Conservation (phyloP, 2,113 vertebrate species). For the Muntiacus muntjak region DNA sequence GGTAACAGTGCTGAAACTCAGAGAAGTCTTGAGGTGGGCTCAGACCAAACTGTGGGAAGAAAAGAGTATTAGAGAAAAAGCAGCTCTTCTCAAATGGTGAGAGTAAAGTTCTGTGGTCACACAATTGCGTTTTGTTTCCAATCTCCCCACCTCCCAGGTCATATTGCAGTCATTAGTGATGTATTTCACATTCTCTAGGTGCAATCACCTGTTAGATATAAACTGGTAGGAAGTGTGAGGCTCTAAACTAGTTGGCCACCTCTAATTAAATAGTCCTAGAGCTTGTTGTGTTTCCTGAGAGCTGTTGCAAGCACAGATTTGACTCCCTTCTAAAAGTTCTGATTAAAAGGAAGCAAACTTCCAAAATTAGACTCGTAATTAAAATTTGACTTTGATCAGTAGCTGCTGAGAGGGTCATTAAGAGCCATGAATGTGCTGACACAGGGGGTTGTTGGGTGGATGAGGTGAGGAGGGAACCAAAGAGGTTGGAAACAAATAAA, state of each 20-base stretch:
- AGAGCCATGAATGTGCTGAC: slow-evolving; percentile 64
- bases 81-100: neutral
- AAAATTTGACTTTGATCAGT: slow-evolving; percentile 76
- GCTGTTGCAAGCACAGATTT: slow-evolving; percentile 53
- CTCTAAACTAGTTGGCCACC: slow-evolving; percentile 8
- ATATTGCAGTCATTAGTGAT: neutral
- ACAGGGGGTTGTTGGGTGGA: slow-evolving; percentile 33
- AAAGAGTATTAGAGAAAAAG: neutral
- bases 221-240: neutral
- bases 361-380: slow-evolving; percentile 74
- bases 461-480: slow-evolving; percentile 35
- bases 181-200: neutral
- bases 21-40: neutral
- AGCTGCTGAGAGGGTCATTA: slow-evolving; percentile 68
- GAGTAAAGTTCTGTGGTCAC: neutral
- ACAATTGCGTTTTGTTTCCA: neutral
- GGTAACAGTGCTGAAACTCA: neutral
- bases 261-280: slow-evolving; percentile 39
- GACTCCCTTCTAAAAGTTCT: slow-evolving; percentile 70
- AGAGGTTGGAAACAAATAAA: slow-evolving; percentile 74
- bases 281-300: slow-evolving; percentile 37
- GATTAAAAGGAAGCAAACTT: slow-evolving; percentile 61
- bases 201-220: neutral
- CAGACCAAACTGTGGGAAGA: neutral
- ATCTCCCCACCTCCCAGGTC: neutral